Conservation (phyloP, 2,113 vertebrate genomes). For the Podilymbus podiceps region DNA sequence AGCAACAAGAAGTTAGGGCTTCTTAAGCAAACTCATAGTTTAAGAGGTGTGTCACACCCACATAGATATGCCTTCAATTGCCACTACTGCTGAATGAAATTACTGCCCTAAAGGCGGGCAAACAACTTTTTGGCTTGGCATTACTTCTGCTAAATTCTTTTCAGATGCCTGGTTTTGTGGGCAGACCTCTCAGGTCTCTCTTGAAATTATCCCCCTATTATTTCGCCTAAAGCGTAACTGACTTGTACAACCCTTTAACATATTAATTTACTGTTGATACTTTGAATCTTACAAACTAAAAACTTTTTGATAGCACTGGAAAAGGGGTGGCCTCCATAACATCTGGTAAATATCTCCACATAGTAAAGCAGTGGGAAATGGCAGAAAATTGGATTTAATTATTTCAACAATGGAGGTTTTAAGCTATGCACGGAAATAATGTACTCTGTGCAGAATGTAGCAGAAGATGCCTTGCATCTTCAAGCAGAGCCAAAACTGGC, state of each 20-base stretch:
- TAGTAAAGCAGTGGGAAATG: not conserved
- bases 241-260: not conserved
- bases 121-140: not conserved
- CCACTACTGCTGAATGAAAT: not conserved
- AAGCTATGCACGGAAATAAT: not conserved
- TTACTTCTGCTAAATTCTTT: not conserved
- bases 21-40: not conserved
- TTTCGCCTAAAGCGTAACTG: not conserved
- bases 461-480: not conserved
- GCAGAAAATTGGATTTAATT: not conserved
- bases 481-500: not conserved
- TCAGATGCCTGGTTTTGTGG: not conserved
- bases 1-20: conserved; percentile 38
- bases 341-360: not conserved
- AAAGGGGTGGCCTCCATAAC: not conserved
- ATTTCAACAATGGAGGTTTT: not conserved
- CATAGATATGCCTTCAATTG: not conserved
- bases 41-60: not conserved
- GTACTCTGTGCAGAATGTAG: not conserved
- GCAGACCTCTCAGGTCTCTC: not conserved
- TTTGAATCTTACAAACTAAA: not conserved
- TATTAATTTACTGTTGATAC: not conserved
- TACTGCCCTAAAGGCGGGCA: not conserved
- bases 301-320: not conserved
- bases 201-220: not conserved